A percentile compares a stretch with the other conserved stretches of the same genome.
These are phyloP conservation scores for Auanema sp. DNA, from an alignment of 2,888 invertebrate species.

Conservation along the genomic window DNA sequence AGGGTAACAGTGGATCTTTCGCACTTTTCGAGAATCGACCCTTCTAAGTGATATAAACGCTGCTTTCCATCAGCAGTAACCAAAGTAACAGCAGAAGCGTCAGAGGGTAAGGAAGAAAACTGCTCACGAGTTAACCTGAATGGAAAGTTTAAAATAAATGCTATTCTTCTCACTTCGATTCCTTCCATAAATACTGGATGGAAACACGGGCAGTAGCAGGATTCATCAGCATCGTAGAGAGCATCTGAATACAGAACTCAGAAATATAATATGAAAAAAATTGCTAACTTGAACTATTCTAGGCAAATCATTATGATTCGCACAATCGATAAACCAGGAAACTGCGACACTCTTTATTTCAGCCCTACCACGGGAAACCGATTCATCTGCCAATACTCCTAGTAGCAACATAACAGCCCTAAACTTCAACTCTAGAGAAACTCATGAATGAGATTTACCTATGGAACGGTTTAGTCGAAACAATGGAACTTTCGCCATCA, in stretches of 20 bases:
- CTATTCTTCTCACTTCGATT: constrained; percentile 20
- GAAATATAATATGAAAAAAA: background rate
- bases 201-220: constrained; percentile 81
- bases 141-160: background rate
- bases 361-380: constrained; percentile 39
- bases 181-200: constrained; percentile 69
- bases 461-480: constrained; percentile 50
- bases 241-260: constrained; percentile 45
- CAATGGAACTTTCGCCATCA: constrained; percentile 32
- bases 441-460: constrained; percentile 22
- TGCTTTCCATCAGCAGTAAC: constrained; percentile 55
- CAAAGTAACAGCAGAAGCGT: constrained; percentile 48
- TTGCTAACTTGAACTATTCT: constrained; percentile 73
- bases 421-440: constrained; percentile 15
- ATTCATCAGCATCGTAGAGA: constrained; percentile 74
- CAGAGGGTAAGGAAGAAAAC: constrained; percentile 41
- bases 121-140: constrained; percentile 43
- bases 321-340: constrained; percentile 75
- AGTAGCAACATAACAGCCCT: constrained; percentile 60
- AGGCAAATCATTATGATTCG: constrained; percentile 78
- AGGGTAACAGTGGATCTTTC: too few relatives aligned
- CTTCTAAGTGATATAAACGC: constrained; percentile 54
- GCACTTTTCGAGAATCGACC: constrained; percentile 16
- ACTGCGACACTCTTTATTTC: constrained; percentile 70
- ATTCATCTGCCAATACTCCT: constrained; percentile 59